Evolutionary conservation across 2,888 invertebrate species (phyloP).

Genomic region (Meteorus colon): DNA sequence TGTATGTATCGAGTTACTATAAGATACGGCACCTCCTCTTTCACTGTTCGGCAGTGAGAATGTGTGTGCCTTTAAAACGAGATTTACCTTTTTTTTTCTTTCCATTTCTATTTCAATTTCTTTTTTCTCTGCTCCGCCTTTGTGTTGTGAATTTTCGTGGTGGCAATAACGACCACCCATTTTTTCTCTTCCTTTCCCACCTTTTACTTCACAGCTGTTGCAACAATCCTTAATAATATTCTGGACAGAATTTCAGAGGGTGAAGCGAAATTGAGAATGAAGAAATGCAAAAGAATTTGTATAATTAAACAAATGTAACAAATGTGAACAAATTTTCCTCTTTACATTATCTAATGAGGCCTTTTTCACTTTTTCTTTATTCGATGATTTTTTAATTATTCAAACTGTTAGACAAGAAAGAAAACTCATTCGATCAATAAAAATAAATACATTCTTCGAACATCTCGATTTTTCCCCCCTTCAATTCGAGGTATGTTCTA

Average conservation of each 20-base stretch:
- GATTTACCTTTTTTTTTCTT: conserved; percentile 30
- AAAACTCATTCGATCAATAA: no score
- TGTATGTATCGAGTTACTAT: conserved; percentile 59
- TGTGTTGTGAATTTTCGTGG: conserved; percentile 22
- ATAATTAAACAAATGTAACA: no score
- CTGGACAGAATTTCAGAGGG: not conserved
- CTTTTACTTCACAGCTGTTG: conserved; percentile 6
- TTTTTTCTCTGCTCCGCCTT: not conserved
- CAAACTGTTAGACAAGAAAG: no score
- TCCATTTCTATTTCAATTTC: conserved; percentile 23
- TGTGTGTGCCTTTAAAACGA: conserved; percentile 17
- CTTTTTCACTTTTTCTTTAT: not conserved
- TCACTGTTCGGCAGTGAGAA: conserved; percentile 27
- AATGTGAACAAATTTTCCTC: no score
- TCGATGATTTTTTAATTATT: no score
- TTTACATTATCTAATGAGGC: not conserved
- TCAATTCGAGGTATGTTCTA: not conserved
- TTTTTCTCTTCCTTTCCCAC: not conserved
- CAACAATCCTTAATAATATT: not conserved
- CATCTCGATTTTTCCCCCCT: not conserved
- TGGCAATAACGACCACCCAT: conserved; percentile 19
- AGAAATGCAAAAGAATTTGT: no score
- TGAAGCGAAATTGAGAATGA: not conserved
- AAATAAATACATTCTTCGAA: not conserved
- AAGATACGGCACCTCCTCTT: conserved; percentile 34